Evolutionary conservation across 2,888 invertebrate genomes (phyloP).

Genomic region (Sphaerophoria taeniata): DNA sequence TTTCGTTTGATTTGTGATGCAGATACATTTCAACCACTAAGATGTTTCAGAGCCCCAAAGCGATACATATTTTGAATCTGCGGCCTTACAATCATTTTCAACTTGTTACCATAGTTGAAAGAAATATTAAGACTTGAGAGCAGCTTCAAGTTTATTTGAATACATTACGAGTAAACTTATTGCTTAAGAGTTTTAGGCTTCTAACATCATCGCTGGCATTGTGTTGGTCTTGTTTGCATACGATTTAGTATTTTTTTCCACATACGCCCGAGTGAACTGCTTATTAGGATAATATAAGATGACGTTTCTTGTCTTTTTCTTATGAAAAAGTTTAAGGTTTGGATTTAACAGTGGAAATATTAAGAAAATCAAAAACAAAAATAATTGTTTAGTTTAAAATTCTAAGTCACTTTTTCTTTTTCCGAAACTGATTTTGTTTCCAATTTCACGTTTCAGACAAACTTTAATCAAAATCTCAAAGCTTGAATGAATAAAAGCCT

Average conservation of each 20-base stretch:
- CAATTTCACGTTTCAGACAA: neutral
- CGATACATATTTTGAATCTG: conserved; percentile 5
- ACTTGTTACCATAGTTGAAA: conserved; percentile 66
- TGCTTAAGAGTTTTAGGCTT: conserved; percentile 37
- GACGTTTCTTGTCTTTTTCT: conserved; percentile 12
- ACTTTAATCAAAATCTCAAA: neutral
- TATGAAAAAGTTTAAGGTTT: conserved; percentile 19
- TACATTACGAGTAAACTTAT: conserved; percentile 42
- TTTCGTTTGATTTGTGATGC: neutral
- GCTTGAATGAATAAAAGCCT: neutral
- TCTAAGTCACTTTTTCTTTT: too few relatives aligned
- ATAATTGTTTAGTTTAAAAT: too few relatives aligned
- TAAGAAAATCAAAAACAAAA: neutral
- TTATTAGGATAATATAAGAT: conserved; percentile 25
- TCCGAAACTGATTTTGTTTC: neutral
- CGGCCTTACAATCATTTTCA: conserved; percentile 58
- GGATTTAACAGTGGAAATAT: neutral
- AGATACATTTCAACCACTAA: conserved; percentile 4
- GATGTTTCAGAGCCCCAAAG: conserved; percentile 23
- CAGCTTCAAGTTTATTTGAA: conserved; percentile 64
- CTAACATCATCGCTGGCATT: conserved; percentile 2
- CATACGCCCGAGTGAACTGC: conserved; percentile 36
- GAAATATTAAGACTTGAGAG: conserved; percentile 64
- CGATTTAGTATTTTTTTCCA: conserved; percentile 34
- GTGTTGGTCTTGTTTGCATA: neutral